These are phyloP conservation scores for Drosophila macrospina DNA, from an alignment of 2,888 invertebrate genomes.

Conservation along the genomic window DNA sequence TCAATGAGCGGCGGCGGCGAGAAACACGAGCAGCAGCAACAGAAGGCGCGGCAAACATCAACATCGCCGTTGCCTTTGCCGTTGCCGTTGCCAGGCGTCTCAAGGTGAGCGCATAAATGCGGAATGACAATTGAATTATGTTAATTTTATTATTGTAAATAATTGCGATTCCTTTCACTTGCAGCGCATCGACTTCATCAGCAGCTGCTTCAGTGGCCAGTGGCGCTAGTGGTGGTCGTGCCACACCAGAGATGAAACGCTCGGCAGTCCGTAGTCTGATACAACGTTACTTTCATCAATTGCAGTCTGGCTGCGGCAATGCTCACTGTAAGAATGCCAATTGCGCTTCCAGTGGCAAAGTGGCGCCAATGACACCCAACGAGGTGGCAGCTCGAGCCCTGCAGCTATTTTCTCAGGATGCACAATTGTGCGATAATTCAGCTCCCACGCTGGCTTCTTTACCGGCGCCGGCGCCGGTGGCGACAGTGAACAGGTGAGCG, in stretches of 20 bases:
- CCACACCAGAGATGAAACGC: conserved; percentile 88
- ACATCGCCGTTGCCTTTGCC: conserved; percentile 37
- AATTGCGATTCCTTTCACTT: background rate
- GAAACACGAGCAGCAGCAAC: conserved; percentile 55
- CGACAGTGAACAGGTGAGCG: conserved; percentile 23
- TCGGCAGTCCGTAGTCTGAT: conserved; percentile 94
- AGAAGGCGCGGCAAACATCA: conserved; percentile 48
- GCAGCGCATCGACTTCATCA: conserved; percentile 63
- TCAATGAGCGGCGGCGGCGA: conserved; percentile 67
- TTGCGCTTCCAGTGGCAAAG: conserved; percentile 96
- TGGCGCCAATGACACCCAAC: conserved; percentile 91
- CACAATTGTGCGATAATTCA: conserved; percentile 90
- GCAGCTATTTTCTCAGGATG: conserved; percentile 93
- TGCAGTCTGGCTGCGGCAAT: conserved; percentile 96
- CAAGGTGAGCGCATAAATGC: conserved; percentile 25
- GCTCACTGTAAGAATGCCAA: conserved; percentile 93
- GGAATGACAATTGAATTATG: conserved; percentile 1
- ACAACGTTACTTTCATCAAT: conserved; percentile 96
- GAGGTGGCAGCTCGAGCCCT: conserved; percentile 96
- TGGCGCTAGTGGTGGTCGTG: conserved; percentile 36
- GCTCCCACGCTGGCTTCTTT: background rate
- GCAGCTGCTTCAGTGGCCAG: conserved; percentile 29
- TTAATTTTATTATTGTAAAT: conserved; percentile 19
- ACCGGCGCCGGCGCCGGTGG: conserved; percentile 2
- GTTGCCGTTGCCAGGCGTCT: conserved; percentile 37